Evolutionary conservation across 2,113 vertebrate species (phyloP).

Genomic region (Tautogolabrus adspersus): DNA sequence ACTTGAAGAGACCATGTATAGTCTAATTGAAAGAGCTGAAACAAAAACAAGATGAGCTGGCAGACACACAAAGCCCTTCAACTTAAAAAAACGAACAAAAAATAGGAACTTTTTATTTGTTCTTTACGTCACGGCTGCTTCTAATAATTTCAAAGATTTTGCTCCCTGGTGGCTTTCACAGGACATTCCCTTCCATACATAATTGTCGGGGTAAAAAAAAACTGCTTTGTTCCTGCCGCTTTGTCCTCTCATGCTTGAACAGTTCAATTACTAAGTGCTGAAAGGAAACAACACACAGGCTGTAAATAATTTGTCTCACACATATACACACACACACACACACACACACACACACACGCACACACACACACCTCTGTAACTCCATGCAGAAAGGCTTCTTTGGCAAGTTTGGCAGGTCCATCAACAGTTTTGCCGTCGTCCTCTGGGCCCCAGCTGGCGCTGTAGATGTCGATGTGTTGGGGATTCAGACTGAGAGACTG

Average conservation of each 20-base stretch:
- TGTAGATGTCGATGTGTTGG: conserved; percentile 94
- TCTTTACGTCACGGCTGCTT: conserved; percentile 18
- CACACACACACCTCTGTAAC: conserved; percentile 88
- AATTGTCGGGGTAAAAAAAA: conserved; percentile 60
- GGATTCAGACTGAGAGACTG: conserved; percentile 95
- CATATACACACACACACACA: conserved; percentile 4
- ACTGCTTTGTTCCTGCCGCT: conserved; percentile 61
- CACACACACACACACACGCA: conserved; percentile 61
- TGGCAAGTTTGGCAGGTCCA: conserved; percentile 94
- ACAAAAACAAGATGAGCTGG: conserved; percentile 16
- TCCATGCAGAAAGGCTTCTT: conserved; percentile 94
- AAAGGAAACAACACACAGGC: conserved; percentile 61
- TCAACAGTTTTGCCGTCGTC: conserved; percentile 97
- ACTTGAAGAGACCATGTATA: conserved; percentile 1
- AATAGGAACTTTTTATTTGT: not conserved
- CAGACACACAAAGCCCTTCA: not conserved
- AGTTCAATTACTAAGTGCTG: conserved; percentile 68
- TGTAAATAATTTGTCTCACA: conserved; percentile 59
- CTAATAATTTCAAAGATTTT: conserved; percentile 43
- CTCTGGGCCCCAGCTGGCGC: conserved; percentile 95
- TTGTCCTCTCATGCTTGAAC: conserved; percentile 72
- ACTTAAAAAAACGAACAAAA: not conserved
- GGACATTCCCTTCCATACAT: conserved; percentile 60
- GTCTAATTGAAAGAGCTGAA: conserved; percentile 13
- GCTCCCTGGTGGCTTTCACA: conserved; percentile 51